phyloP scores from a whole-genome alignment of 1,140 invertebrate genomes.

The Nephotettix cincticeps region DNA sequence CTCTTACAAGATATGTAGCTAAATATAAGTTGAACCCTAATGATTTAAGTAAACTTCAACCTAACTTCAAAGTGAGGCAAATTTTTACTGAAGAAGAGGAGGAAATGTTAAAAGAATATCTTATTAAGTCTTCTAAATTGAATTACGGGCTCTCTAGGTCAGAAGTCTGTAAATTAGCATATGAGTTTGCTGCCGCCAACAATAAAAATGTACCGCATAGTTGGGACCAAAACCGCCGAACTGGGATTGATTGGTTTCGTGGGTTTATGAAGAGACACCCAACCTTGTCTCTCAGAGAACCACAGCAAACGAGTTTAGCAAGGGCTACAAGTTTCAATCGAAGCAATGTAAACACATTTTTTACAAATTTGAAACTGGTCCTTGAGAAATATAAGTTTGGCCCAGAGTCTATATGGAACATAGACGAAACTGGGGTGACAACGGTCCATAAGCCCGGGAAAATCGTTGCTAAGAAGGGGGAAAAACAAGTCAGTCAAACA shows the following conservation, averaged over 20 bases:
- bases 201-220: slow-evolving; percentile 29
- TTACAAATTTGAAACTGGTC: slow-evolving; percentile 41
- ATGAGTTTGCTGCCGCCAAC: slow-evolving; percentile 32
- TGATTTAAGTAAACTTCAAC: too few species aligned
- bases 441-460: slow-evolving; percentile 45
- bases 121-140: slow-evolving; percentile 1
- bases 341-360: slow-evolving; percentile 42
- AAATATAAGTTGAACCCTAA: too few species aligned
- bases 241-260: slow-evolving; percentile 44
- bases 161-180: slow-evolving; percentile 33
- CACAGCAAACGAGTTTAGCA: slow-evolving; percentile 46
- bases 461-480: slow-evolving; percentile 36
- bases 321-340: slow-evolving; percentile 46
- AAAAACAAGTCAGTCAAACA: slow-evolving; percentile 38
- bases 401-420: slow-evolving; percentile 45
- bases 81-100: too few species aligned
- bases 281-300: slow-evolving; percentile 43
- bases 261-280: slow-evolving; percentile 44
- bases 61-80: too few species aligned
- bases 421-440: slow-evolving; percentile 47
- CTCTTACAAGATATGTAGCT: too few species aligned
- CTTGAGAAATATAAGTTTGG: slow-evolving; percentile 33
- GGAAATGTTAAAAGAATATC: too few species aligned
- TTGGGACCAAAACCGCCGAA: slow-evolving; percentile 33
- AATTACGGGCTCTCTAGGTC: slow-evolving; percentile 29